These are phyloP conservation scores for Nasonovia ribisnigri DNA, from an alignment of 2,888 invertebrate species.

Conservation along the genomic window DNA sequence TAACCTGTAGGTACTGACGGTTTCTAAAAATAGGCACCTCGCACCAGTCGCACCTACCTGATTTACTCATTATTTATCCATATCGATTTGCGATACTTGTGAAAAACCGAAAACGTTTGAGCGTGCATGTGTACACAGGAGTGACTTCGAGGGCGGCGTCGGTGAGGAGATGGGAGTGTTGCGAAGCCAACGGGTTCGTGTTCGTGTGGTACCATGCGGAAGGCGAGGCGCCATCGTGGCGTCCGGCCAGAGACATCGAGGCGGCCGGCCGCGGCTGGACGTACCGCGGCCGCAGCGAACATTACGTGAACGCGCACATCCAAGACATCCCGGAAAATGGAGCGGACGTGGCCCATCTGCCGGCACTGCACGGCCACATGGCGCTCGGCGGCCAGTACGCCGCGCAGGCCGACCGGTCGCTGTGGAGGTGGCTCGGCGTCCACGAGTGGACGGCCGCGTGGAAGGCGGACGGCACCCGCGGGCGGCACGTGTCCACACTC, in stretches of 20 bases:
- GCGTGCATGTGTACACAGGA: not conserved
- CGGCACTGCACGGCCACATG: slow-evolving; percentile 79
- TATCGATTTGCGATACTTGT: not conserved
- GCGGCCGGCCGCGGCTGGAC: slow-evolving; percentile 75
- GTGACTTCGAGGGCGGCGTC: slow-evolving; percentile 71
- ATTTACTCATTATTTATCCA: not conserved
- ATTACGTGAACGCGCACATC: slow-evolving; percentile 82
- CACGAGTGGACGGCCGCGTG: slow-evolving; percentile 78
- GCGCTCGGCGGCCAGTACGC: slow-evolving; percentile 72
- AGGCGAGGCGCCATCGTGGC: slow-evolving; percentile 78
- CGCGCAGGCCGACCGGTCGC: slow-evolving; percentile 69
- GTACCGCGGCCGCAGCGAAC: slow-evolving; percentile 84
- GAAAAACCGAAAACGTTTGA: not conserved
- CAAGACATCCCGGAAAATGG: slow-evolving; percentile 94
- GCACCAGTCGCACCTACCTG: too few relatives aligned
- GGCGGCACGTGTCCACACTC: slow-evolving; percentile 77
- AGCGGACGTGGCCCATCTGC: slow-evolving; percentile 85
- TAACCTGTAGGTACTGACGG: not conserved
- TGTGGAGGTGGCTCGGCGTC: slow-evolving; percentile 71
- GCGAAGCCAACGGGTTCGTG: slow-evolving; percentile 81
- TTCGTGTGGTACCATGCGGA: slow-evolving; percentile 89
- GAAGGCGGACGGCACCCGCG: slow-evolving; percentile 70
- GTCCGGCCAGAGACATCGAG: slow-evolving; percentile 73
- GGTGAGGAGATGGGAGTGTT: slow-evolving; percentile 78
- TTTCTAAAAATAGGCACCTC: not conserved